These are phyloP conservation scores for Odontomachus brunneus DNA, from an alignment of 1,140 invertebrate species.

Conservation along the genomic window DNA sequence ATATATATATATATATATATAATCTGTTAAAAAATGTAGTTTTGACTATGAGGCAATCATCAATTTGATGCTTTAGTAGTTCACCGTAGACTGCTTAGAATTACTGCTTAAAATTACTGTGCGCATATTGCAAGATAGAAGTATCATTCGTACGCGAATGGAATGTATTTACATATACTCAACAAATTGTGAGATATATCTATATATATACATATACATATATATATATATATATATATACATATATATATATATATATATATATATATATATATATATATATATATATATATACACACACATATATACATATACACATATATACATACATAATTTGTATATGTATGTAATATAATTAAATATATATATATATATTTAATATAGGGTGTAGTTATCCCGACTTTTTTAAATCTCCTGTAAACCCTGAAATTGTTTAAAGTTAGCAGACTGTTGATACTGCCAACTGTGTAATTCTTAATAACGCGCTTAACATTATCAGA, in stretches of 20 bases:
- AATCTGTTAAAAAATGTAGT: not conserved
- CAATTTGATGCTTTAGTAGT: not conserved
- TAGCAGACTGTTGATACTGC: not conserved
- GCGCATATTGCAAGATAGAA: not conserved
- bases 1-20: not conserved
- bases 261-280: not conserved
- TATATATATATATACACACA: no score
- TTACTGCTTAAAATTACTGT: no score
- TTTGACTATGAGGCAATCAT: not conserved
- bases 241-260: not conserved
- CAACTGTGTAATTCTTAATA: slow-evolving; percentile 16
- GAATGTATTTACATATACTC: slow-evolving; percentile 15
- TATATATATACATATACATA: no score
- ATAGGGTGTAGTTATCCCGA: no score
- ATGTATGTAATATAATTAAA: not conserved
- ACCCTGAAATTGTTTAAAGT: not conserved
- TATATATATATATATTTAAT: not conserved
- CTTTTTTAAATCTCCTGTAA: not conserved
- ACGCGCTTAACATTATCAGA: not conserved
- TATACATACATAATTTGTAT: not conserved
- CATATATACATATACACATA: not conserved
- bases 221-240: not conserved
- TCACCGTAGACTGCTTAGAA: not conserved
- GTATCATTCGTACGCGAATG: not conserved
- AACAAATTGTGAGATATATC: no score